Evolutionary conservation across 2,888 invertebrate genomes (phyloP), one percentile per base, ranked within the genome.

Genomic region (Microplitis manilae): DNA sequence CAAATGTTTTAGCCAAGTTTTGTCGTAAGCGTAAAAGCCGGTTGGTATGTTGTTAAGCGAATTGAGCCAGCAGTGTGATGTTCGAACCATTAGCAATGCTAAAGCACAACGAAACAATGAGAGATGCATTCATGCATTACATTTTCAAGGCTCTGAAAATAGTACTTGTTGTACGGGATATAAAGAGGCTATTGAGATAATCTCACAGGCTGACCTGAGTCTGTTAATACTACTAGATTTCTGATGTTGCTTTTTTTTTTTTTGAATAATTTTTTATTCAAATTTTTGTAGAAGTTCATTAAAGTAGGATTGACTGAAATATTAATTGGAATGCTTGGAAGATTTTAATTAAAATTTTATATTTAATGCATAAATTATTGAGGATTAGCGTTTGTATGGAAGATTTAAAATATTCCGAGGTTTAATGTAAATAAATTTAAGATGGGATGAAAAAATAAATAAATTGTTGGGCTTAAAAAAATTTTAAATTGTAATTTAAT

Each of bases 21-120:
- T 50, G 15, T 8, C 39, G n/a, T 40, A 20, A 20, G 59, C 13
- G 59, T 72, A 6, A 40, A 17, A 62, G 9, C 15, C 60, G 62
- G 39, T 62, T 62, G 71, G 5, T 8, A 39, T 15, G 39, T 17
- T 41, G 62, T 17, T 72, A 2, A 38, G 7, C 38, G 62, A 15
- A 17, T 38, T 17, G 8, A 62, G 40, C 71, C 17, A 17, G 20
- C 9, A 20, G 20, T 20, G 15, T 40, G 62, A 15, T 72, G 59
- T 59, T 70, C 70, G 30, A 30, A 59, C 38, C 70, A 70, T 70
- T 70, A 70, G 38, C 38, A 38, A 70, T 70, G 38, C 40, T 72
- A 15, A 40, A 72, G 38, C n/a, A 71, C 71, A 71, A 71, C 60
- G 61, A 15, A 71, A 71, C 61, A 71, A 30, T 70, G 13, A 39